These are phyloP conservation scores for Cichladusa arquata DNA, from an alignment of 2,113 vertebrate species.

Conservation along the genomic window DNA sequence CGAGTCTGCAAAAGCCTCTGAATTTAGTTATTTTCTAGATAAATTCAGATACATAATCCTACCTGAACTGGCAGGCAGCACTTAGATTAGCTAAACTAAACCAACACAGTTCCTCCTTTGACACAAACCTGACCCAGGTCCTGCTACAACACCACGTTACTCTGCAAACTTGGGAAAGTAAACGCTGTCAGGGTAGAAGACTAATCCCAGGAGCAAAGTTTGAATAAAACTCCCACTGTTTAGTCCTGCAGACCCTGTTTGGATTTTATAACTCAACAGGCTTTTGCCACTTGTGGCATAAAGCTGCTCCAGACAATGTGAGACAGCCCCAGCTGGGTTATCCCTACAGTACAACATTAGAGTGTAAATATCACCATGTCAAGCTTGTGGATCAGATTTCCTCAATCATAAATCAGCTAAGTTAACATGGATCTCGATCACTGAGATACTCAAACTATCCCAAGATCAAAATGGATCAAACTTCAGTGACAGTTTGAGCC, in stretches of 20 bases:
- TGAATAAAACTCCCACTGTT: not conserved
- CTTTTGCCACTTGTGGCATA: not conserved
- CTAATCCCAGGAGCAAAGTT: not conserved
- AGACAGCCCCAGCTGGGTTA: not conserved
- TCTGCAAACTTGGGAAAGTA: not conserved
- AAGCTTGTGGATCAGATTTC: not conserved
- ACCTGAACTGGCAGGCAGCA: not conserved
- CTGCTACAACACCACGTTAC: fast-evolving
- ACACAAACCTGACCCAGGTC: not conserved
- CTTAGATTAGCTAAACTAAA: not conserved
- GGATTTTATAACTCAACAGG: not conserved
- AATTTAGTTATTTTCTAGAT: not conserved
- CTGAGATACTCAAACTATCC: not conserved
- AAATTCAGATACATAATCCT: not conserved
- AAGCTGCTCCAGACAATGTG: not conserved
- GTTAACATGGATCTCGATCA: not conserved
- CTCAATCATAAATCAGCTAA: not conserved
- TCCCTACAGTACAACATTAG: not conserved
- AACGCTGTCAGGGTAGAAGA: fast-evolving
- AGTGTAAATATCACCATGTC: not conserved
- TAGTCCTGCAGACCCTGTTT: not conserved
- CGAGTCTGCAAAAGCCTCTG: not conserved
- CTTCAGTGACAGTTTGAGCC: not conserved
- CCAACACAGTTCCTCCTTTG: not conserved
- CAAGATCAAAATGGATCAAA: not conserved